Evolutionary conservation across 2,797 vertebrate species (phyloP), one percentile per base, ranked within the genome.

Genomic region (Channallabes apus): DNA sequence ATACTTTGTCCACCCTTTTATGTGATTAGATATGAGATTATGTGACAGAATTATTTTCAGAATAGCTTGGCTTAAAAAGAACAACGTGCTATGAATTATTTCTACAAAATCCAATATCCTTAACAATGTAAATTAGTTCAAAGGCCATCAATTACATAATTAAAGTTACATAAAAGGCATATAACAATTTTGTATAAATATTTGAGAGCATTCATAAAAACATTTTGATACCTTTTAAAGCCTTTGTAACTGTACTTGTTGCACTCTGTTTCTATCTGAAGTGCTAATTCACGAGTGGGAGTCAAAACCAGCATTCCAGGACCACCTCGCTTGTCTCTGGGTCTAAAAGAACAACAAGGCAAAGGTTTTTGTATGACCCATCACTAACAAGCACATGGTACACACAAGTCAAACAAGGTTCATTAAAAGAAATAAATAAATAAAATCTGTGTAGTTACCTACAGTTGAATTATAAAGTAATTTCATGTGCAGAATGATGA

Each of bases 291-390:
- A 92, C 98, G 94, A 87, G 98, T 99, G 1, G 98, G 98, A 67
- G 96, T 96, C 87, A 99, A 95, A 84, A 99, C 96, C 92, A 99
- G 91, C 97, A 99, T 99, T 73, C 97, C 98, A 0, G 98, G 98
- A 3, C 98, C 97, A 0, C 87, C 91, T n/a, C 89, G 92, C 87
- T 96, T 84, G 69, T 93, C 89, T 92, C 89, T 94, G 32, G 92
- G 87, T 84, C 97, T 99, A 88, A 51, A 61, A 76, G 20, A 35
- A 3, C 24, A 75, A 75, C 7, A 72, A 22, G 18, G 15, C 24
- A 69, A 35, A 54, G 6, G 12, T 56, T 32, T 65, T n/a, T 20
- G 32, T 14, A 46, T 81, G 18, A 32, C 27, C 27, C 2, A 11
- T 12, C 56, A 3, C 27, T 11, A 56, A 54, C 46, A 24, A n/a